Percentiles rank a stretch among this genome's conserved stretches.
phyloP scores from a whole-genome alignment of 1,140 invertebrate genomes.

The Melitaea cinxia region DNA sequence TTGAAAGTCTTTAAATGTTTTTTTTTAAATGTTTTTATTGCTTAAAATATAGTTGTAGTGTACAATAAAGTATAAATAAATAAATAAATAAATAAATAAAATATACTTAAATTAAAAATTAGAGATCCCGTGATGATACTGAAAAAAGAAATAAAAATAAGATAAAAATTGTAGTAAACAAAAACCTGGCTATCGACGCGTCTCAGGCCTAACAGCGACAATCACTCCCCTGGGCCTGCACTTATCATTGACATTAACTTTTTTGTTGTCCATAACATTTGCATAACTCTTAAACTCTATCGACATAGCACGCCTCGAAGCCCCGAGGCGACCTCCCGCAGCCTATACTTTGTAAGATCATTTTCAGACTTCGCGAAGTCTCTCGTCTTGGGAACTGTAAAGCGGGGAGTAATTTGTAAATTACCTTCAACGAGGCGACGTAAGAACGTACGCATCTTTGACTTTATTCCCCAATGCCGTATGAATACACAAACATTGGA shows the following conservation, averaged over 20 bases:
- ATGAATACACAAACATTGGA: constrained; percentile 34
- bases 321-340: constrained; percentile 61
- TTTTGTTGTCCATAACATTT: constrained; percentile 82
- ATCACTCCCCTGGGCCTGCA: constrained; percentile 62
- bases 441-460: constrained; percentile 48
- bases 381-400: constrained; percentile 60
- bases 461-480: constrained; percentile 43
- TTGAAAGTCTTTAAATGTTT: no score
- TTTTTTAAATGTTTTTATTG: no score
- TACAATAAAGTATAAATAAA: no score
- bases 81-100: no score
- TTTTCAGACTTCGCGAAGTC: constrained; percentile 71
- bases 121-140: no score
- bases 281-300: constrained; percentile 78
- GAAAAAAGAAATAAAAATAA: background rate
- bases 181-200: background rate
- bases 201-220: constrained; percentile 3
- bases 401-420: constrained; percentile 65
- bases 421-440: constrained; percentile 51
- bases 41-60: no score
- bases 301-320: constrained; percentile 61
- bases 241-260: constrained; percentile 80
- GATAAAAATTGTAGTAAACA: background rate
- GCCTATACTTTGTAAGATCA: constrained; percentile 76
- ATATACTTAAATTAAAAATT: background rate